These are phyloP conservation scores for Melanotaenia trifasciata DNA, from an alignment of 2,797 vertebrate species.

Conservation along the genomic window DNA sequence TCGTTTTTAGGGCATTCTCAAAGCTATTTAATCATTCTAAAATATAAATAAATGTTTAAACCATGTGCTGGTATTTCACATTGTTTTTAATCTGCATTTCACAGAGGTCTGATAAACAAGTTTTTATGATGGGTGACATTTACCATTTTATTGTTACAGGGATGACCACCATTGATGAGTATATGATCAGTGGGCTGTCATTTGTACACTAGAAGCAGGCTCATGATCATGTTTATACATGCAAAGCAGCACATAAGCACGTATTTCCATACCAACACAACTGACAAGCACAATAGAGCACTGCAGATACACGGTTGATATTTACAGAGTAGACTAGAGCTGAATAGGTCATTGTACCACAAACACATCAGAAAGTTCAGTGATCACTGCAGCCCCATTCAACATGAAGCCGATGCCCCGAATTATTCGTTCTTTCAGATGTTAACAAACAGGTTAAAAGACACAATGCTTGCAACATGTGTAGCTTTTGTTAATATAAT, in stretches of 20 bases:
- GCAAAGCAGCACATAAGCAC: slow-evolving; percentile 64
- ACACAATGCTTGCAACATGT: slow-evolving; percentile 55
- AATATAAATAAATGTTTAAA: slow-evolving; percentile 13
- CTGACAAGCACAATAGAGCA: slow-evolving; percentile 64
- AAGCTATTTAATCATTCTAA: slow-evolving; percentile 30
- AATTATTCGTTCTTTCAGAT: slow-evolving; percentile 53
- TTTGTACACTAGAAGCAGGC: slow-evolving; percentile 57
- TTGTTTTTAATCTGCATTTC: slow-evolving; percentile 2
- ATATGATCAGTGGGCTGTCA: slow-evolving; percentile 45
- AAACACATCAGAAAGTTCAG: slow-evolving; percentile 75
- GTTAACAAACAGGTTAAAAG: slow-evolving; percentile 66
- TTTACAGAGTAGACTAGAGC: slow-evolving; percentile 67
- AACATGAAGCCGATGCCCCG: slow-evolving; percentile 44
- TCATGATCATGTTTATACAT: slow-evolving; percentile 68
- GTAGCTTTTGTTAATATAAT: slow-evolving; percentile 45
- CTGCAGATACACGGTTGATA: slow-evolving; percentile 79
- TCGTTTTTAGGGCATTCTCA: slow-evolving; percentile 38
- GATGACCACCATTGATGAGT: slow-evolving; percentile 41
- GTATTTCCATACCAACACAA: slow-evolving; percentile 73
- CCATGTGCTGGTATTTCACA: not conserved
- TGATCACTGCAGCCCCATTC: slow-evolving; percentile 63
- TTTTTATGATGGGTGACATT: slow-evolving; percentile 49
- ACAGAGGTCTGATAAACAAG: slow-evolving; percentile 10
- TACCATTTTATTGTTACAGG: slow-evolving; percentile 45
- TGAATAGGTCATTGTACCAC: slow-evolving; percentile 78